Base-by-base conservation (phyloP, 1,140 invertebrate genomes). In the Cotesia chilonis region DNA sequence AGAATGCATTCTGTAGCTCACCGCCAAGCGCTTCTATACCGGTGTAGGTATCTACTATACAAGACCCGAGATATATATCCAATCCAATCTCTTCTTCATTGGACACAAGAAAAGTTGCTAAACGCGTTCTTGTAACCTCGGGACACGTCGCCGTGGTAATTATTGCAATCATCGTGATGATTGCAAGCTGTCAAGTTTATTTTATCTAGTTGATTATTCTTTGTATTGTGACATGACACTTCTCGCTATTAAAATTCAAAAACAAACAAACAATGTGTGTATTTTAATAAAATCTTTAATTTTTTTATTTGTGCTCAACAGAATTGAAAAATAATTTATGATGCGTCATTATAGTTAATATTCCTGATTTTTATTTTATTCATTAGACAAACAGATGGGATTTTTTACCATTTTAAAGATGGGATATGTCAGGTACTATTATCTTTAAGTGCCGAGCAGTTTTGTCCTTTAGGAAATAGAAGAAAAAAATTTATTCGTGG, bases 401-500 rank as follows among this genome's bases (percentile, higher is more conserved):
- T 37, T 38, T 28, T 57, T 47, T 47, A 9, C 10, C 1, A 10
- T 47, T 47, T 47, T 47, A 47, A 5, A 47, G 41, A 47, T 47
- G 10, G 41, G 41, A 55, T 9, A 36, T 57, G 68, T 70, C 68
- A 70, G 68, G 68, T 70, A 41, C n/a, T 47, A 70, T 70, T 70
- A 70, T 70, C 68, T 47, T 70, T 59, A 61, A 70, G 68, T 70
- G 61, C 63, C 64, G 69, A 47, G 60, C 10, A 47, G 41, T 47
- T 67, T 54, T 54, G 17, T 17, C n/a, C n/a, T 17, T 17, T 57
- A 57, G 6, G 14, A 57, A 57, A 57, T 57, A 14, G 17, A 17
- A 1, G 12, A 14, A 14, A 57, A 57, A 57, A 57, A 4, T 20
- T 47, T 47, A 47, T 47, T 47, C 64, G 64, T 66, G 64, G 64